These are phyloP conservation scores for Lucinisca nassula DNA, from an alignment of 2,888 invertebrate species.

Conservation along the genomic window DNA sequence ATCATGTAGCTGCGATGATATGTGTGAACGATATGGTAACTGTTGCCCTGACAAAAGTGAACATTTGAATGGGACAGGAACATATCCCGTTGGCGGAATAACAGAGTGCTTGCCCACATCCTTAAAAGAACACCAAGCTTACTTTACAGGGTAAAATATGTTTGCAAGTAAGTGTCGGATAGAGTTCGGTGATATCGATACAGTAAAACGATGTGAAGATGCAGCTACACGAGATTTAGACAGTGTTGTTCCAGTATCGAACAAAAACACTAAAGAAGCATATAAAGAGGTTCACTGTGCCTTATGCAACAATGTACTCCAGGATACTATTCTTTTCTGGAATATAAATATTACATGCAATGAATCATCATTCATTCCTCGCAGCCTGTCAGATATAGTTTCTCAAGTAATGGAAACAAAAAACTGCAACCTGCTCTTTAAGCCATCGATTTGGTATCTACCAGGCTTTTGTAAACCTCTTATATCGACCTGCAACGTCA, in stretches of 20 bases:
- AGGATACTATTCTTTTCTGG: not conserved
- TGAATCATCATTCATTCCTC: not conserved
- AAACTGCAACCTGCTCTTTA: not conserved
- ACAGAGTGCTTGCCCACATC: not conserved
- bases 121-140: too few species aligned
- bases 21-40: not conserved
- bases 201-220: not conserved
- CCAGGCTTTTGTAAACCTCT: not conserved
- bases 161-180: not conserved
- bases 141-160: not conserved
- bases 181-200: not conserved
- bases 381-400: not conserved
- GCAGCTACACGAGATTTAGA: not conserved
- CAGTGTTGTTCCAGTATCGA: not conserved
- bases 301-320: not conserved
- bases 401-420: not conserved
- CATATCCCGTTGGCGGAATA: not conserved
- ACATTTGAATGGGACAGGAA: not conserved
- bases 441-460: not conserved
- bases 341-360: not conserved
- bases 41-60: not conserved
- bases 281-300: not conserved
- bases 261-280: not conserved
- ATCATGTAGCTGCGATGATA: not conserved
- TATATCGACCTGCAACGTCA: not conserved